Percentiles rank a stretch among this genome's conserved stretches.
These are phyloP conservation scores for Coreoperca whiteheadi DNA, from an alignment of 2,113 vertebrate genomes.

Conservation along the genomic window DNA sequence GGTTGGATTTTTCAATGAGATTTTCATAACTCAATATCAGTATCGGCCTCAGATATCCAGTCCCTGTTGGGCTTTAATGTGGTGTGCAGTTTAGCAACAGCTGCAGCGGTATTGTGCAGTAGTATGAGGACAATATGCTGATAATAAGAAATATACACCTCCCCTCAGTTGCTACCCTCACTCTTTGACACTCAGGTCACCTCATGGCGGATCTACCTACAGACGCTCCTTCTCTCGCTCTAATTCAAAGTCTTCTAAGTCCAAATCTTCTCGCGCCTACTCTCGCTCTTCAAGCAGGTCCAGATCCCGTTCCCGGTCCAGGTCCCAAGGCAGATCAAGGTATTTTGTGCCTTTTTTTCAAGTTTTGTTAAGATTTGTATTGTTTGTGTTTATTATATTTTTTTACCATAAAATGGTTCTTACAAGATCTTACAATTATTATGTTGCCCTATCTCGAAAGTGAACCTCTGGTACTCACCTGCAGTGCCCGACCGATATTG, in stretches of 20 bases:
- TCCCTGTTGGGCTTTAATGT: no score
- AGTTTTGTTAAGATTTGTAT: not conserved
- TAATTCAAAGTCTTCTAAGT: constrained; percentile 77
- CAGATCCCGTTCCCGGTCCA: constrained; percentile 91
- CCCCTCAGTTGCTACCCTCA: not conserved
- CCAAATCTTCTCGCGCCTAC: constrained; percentile 83
- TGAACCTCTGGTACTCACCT: not conserved
- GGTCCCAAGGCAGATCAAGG: constrained; percentile 90
- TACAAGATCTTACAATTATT: not conserved
- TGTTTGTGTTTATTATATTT: not conserved
- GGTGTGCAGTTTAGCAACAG: not conserved
- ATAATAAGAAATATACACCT: not conserved
- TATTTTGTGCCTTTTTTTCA: constrained; percentile 56
- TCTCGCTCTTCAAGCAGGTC: constrained; percentile 91
- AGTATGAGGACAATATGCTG: not conserved
- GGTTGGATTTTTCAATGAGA: not conserved
- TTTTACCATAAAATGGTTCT: not conserved
- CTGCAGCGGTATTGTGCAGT: not conserved
- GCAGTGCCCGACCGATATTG: not conserved
- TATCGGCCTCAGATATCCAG: no score
- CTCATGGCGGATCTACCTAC: constrained; percentile 90
- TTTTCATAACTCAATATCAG: not conserved
- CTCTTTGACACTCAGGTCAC: constrained; percentile 85
- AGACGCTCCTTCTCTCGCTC: constrained; percentile 86
- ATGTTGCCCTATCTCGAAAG: not conserved